phyloP scores from a whole-genome alignment of 1,140 invertebrate species.

The Bombyx mandarina region DNA sequence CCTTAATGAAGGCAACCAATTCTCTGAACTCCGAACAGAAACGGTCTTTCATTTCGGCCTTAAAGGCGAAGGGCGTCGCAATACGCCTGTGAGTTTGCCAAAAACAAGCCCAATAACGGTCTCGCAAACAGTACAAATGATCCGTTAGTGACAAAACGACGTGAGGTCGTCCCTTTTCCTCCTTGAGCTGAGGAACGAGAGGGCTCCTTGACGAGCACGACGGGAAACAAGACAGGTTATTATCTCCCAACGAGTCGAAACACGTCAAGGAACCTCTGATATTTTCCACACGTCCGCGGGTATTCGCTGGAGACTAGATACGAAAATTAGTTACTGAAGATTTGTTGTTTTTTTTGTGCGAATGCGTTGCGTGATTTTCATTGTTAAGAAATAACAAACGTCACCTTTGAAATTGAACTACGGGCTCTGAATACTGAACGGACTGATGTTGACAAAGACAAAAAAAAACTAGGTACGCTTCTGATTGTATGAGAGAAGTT shows the following conservation, averaged over 20 bases:
- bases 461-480: too few species aligned
- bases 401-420: constrained; percentile 62
- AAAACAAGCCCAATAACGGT: constrained; percentile 66
- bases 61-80: constrained; percentile 42
- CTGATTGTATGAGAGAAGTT: too few species aligned
- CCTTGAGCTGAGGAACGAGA: constrained; percentile 25
- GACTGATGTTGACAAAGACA: background rate
- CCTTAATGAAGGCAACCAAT: constrained; percentile 63
- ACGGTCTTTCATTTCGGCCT: constrained; percentile 54
- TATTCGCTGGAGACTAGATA: constrained; percentile 60
- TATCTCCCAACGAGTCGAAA: constrained; percentile 57
- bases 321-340: constrained; percentile 67
- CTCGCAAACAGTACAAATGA: constrained; percentile 65
- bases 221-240: constrained; percentile 66
- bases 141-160: constrained; percentile 61
- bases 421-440: constrained; percentile 46
- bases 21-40: constrained; percentile 42
- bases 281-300: constrained; percentile 64
- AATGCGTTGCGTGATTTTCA: constrained; percentile 64
- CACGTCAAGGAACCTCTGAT: constrained; percentile 49
- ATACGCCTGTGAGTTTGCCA: constrained; percentile 58
- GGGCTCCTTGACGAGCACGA: constrained; percentile 45
- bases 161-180: constrained; percentile 35
- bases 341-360: constrained; percentile 53
- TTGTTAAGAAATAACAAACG: constrained; percentile 61